A percentile compares a stretch with the other conserved stretches of the same genome.
phyloP scores from a whole-genome alignment of 1,140 invertebrate species.

The Dufourea novaeangliae region DNA sequence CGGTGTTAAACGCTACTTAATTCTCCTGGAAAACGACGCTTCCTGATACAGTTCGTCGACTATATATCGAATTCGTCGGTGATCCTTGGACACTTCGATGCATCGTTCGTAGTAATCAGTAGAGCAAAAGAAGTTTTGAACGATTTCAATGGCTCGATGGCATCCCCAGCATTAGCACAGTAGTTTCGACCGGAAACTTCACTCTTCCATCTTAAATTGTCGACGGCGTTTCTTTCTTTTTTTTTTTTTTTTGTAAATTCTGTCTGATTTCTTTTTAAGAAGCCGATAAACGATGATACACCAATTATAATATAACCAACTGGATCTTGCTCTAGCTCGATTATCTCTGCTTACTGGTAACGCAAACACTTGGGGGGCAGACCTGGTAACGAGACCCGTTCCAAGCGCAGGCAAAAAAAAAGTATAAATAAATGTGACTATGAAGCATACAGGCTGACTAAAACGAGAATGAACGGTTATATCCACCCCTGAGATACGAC shows the following conservation, averaged over 20 bases:
- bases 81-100: background rate
- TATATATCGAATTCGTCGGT: background rate
- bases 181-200: background rate
- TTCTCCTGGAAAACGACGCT: background rate
- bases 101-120: background rate
- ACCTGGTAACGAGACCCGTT: background rate
- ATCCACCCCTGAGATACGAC: background rate
- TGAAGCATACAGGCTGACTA: background rate
- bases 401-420: too few relatives aligned
- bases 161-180: too few relatives aligned
- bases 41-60: background rate
- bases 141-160: too few relatives aligned
- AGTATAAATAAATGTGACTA: background rate
- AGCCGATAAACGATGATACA: background rate
- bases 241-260: background rate
- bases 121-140: constrained; percentile 16
- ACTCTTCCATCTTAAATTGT: background rate
- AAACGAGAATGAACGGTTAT: background rate
- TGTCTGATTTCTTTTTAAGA: background rate
- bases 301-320: background rate
- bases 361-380: background rate
- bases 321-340: background rate
- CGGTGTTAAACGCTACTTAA: background rate
- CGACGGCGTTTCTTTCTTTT: background rate
- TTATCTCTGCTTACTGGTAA: background rate